Percentiles rank a stretch among this genome's conserved stretches.
Evolutionary conservation across 1,140 invertebrate species (phyloP).

Genomic region (Ostrea edulis): DNA sequence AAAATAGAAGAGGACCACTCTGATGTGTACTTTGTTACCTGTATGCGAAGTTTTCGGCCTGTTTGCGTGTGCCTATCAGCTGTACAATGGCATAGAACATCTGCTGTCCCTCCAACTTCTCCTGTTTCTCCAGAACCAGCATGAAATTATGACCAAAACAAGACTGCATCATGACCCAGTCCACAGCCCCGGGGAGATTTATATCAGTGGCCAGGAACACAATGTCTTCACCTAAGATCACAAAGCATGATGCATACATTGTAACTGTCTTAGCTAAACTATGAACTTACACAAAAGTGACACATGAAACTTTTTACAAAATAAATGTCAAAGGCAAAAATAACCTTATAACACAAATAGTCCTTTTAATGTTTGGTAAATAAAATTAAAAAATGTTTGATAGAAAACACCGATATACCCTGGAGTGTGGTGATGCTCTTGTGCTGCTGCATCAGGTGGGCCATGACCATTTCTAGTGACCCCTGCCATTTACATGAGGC

Average conservation of each 20-base stretch:
- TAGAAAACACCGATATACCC: conserved; percentile 76
- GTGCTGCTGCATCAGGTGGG: conserved; percentile 97
- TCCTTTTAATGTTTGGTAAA: background rate
- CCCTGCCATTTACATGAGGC: conserved; percentile 99
- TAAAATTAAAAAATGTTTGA: background rate
- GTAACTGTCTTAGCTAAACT: too few relatives aligned
- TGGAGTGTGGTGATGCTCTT: conserved; percentile 99
- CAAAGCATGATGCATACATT: too few relatives aligned
- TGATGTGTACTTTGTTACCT: conserved; percentile 80
- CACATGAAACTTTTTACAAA: background rate
- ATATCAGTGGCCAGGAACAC: conserved; percentile 99
- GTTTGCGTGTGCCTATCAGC: conserved; percentile 98
- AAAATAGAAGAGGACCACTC: too few relatives aligned
- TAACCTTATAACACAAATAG: background rate
- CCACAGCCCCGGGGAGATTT: conserved; percentile 98
- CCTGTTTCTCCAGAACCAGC: conserved; percentile 99
- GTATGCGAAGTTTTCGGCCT: conserved; percentile 99
- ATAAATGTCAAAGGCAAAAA: background rate
- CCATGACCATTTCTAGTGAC: conserved; percentile 96
- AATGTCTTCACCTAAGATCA: conserved; percentile 92
- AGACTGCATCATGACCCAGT: conserved; percentile 99
- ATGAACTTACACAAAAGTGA: too few relatives aligned
- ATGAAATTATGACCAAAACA: conserved; percentile 99
- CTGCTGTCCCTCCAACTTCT: conserved; percentile 96
- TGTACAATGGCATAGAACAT: conserved; percentile 99